These are phyloP conservation scores for Syritta pipiens DNA, from an alignment of 2,888 invertebrate species.

Conservation along the genomic window DNA sequence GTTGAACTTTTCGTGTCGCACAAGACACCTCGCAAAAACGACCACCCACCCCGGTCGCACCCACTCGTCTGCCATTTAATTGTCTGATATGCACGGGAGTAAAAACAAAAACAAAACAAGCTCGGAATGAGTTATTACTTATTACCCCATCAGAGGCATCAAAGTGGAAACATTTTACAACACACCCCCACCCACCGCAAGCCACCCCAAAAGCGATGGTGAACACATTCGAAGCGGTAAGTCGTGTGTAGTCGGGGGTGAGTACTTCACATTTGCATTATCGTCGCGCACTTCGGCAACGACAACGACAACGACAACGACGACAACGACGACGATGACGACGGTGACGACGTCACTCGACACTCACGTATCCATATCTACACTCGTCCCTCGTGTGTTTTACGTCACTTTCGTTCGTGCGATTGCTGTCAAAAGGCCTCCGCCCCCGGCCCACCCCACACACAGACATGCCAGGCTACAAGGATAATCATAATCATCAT, in stretches of 20 bases:
- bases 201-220: background rate
- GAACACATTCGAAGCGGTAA: background rate
- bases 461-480: constrained; percentile 8
- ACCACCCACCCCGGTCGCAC: background rate
- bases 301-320: too few relatives aligned
- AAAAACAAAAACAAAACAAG: constrained; percentile 7
- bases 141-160: constrained; percentile 69
- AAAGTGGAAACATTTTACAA: constrained; percentile 66
- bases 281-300: constrained; percentile 22
- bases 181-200: background rate
- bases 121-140: constrained; percentile 61
- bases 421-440: constrained; percentile 5
- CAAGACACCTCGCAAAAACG: constrained; percentile 6
- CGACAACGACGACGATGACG: too few relatives aligned
- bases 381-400: constrained; percentile 2
- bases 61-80: constrained; percentile 33
- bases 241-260: background rate
- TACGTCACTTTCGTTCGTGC: constrained; percentile 9
- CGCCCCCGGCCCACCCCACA: background rate
- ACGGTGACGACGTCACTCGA: background rate
- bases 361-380: constrained; percentile 6
- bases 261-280: constrained; percentile 27
- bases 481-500: constrained; percentile 65
- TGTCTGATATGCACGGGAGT: constrained; percentile 26
- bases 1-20: constrained; percentile 34